Evolutionary conservation across 2,113 vertebrate genomes (phyloP).

Genomic region (Rynchops niger): DNA sequence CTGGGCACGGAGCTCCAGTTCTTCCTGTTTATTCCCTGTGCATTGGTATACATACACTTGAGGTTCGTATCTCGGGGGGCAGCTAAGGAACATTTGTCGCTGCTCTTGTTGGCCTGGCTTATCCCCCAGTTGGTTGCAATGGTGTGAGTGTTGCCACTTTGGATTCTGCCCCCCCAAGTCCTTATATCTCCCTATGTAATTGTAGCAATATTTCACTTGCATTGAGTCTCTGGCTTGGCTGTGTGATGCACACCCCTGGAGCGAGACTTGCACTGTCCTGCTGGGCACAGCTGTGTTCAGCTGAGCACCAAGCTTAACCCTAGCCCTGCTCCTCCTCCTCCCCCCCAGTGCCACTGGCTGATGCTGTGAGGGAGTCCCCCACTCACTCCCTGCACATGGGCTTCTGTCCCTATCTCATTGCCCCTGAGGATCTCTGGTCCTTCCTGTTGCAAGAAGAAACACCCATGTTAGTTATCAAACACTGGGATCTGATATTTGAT

Average conservation of each 20-base stretch:
- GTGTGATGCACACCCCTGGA: not conserved
- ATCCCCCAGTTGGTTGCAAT: not conserved
- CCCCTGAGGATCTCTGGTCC: not conserved
- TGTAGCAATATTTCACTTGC: not conserved
- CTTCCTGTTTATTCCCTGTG: not conserved
- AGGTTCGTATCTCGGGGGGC: not conserved
- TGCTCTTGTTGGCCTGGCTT: not conserved
- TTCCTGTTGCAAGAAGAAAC: not conserved
- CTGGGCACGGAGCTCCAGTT: not conserved
- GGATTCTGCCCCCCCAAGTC: not conserved
- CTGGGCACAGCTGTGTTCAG: rapidly evolving
- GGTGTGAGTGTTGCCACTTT: not conserved
- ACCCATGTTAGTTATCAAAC: not conserved
- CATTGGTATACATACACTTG: not conserved
- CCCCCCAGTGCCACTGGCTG: not conserved
- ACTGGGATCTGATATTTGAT: not conserved
- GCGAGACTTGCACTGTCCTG: not conserved
- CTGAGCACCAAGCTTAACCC: not conserved
- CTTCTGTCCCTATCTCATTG: not conserved
- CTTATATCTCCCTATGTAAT: not conserved
- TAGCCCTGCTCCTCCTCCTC: not conserved
- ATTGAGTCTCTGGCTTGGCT: not conserved
- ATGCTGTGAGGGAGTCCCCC: not conserved
- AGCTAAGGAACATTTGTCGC: not conserved
- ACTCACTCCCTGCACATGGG: not conserved